Evolutionary conservation across 2,888 invertebrate species (phyloP).

Genomic region (Nomada fabriciana): DNA sequence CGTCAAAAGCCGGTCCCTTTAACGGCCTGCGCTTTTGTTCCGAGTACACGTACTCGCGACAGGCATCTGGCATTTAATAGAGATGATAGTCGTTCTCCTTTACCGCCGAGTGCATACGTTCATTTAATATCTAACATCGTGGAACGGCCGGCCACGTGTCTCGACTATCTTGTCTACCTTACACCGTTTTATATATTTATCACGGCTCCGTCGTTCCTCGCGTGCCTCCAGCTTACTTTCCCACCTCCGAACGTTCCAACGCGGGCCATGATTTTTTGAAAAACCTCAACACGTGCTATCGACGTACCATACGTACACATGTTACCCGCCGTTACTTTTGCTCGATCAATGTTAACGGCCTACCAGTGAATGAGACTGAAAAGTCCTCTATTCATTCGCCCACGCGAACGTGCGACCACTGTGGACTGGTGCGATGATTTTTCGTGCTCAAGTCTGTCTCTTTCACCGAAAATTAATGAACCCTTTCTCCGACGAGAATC

Average conservation of each 20-base stretch:
- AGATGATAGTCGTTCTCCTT: conserved; percentile 47
- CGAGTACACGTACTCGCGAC: conserved; percentile 29
- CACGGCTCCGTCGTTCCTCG: background rate
- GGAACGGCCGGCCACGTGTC: conserved; percentile 43
- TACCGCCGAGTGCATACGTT: conserved; percentile 21
- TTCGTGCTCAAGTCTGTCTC: background rate
- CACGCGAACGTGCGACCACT: background rate
- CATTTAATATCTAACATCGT: conserved; percentile 41
- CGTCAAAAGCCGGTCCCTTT: conserved; percentile 57
- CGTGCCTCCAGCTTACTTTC: background rate
- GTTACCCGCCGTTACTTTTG: background rate
- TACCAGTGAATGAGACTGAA: background rate
- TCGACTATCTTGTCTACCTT: background rate
- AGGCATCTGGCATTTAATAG: conserved; percentile 54
- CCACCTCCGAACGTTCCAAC: background rate
- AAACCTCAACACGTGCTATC: background rate
- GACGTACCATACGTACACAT: background rate
- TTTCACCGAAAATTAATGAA: conserved; percentile 21
- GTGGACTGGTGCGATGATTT: background rate
- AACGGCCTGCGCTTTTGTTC: conserved; percentile 52
- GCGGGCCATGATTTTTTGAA: background rate
- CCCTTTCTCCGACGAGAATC: conserved; percentile 21
- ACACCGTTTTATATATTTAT: conserved; percentile 22
- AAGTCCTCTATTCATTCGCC: background rate
- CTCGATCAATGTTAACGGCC: background rate